phyloP scores from a whole-genome alignment of 2,113 vertebrate species.

The Burhinus oedicnemus region DNA sequence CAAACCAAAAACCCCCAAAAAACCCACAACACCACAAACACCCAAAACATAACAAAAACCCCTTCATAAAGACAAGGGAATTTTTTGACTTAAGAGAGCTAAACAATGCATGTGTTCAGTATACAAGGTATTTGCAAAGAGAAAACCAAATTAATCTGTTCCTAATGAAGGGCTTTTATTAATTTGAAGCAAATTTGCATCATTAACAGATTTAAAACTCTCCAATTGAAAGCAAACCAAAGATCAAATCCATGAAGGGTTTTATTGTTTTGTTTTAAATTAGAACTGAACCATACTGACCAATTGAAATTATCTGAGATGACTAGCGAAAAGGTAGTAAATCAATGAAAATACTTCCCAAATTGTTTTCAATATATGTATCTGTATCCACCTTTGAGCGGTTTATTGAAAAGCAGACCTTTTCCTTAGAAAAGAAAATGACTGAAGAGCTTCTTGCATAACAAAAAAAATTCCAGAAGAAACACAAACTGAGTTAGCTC shows the following conservation, averaged over 20 bases:
- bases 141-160: background rate
- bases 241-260: background rate
- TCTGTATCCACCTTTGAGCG: background rate
- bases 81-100: background rate
- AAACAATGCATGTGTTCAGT: background rate
- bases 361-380: background rate
- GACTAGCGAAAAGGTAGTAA: background rate
- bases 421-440: background rate
- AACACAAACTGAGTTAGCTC: background rate
- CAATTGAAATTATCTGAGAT: background rate
- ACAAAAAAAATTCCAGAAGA: background rate
- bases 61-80: background rate
- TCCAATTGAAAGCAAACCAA: background rate
- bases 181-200: background rate
- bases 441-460: background rate
- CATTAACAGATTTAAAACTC: background rate
- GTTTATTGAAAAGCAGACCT: background rate
- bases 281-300: background rate
- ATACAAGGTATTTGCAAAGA: background rate
- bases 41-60: background rate
- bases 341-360: background rate
- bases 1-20: background rate
- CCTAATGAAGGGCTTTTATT: background rate
- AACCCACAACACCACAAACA: background rate
- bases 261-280: background rate